Evolutionary conservation across 2,797 vertebrate genomes (phyloP).

Genomic region (Anisognathus igniventris): DNA sequence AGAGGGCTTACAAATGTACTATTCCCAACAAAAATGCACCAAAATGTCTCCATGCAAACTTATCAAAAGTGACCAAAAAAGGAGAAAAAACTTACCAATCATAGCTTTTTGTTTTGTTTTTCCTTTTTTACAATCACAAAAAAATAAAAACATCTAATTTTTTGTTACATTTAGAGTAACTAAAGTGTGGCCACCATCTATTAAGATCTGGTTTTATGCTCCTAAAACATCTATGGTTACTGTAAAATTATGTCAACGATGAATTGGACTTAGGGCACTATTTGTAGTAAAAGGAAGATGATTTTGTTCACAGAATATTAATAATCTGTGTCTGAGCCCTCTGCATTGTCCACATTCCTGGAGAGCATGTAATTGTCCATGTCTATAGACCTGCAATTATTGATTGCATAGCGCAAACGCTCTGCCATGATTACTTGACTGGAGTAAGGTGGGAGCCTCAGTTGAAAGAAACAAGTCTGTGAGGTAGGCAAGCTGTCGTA

Average conservation of each 20-base stretch:
- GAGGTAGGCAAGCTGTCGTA: constrained; percentile 87
- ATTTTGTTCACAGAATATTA: constrained; percentile 61
- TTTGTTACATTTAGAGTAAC: constrained; percentile 78
- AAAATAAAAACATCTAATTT: constrained; percentile 82
- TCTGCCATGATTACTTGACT: constrained; percentile 83
- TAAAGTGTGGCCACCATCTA: constrained; percentile 79
- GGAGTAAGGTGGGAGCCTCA: constrained; percentile 83
- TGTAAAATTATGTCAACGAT: constrained; percentile 64
- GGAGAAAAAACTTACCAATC: constrained; percentile 68
- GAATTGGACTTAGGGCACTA: constrained; percentile 46
- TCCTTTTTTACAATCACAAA: constrained; percentile 79
- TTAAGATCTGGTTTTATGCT: constrained; percentile 65
- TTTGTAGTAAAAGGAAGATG: constrained; percentile 31
- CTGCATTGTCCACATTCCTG: constrained; percentile 82
- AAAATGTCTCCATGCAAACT: constrained; percentile 87
- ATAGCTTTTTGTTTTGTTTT: constrained; percentile 66
- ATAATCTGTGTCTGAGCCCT: constrained; percentile 85
- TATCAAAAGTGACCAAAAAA: constrained; percentile 78
- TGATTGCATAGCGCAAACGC: constrained; percentile 85
- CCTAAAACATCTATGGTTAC: constrained; percentile 77
- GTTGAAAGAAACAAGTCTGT: constrained; percentile 87
- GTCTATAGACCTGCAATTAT: constrained; percentile 85
- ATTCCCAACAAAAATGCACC: constrained; percentile 81
- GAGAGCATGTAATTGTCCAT: constrained; percentile 88
- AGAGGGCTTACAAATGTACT: constrained; percentile 81